Evolutionary conservation across 2,797 vertebrate genomes (phyloP).

Genomic region (Thalassophryne amazonica): DNA sequence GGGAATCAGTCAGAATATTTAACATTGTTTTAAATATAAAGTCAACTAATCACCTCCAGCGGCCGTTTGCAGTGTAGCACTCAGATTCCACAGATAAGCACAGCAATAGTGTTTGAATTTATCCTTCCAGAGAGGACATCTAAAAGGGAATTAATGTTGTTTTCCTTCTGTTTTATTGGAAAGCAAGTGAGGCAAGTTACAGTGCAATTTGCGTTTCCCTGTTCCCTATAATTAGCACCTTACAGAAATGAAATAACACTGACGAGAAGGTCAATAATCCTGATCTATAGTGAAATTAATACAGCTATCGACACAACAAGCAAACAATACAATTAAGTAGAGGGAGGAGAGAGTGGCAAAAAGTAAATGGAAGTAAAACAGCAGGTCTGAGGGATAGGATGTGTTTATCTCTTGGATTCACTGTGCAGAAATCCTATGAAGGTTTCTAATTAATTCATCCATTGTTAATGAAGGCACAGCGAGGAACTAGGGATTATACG

Average conservation of each 20-base stretch:
- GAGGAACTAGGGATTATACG: conserved; percentile 79
- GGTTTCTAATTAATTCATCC: conserved; percentile 88
- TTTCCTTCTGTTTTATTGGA: conserved; percentile 75
- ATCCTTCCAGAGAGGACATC: conserved; percentile 37
- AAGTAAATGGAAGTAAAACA: conserved; percentile 44
- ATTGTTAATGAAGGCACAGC: conserved; percentile 85
- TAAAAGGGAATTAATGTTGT: conserved; percentile 70
- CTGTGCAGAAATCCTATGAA: conserved; percentile 82
- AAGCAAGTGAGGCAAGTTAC: conserved; percentile 78
- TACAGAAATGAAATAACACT: conserved; percentile 84
- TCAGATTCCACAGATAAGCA: conserved; percentile 23
- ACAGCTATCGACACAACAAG: conserved; percentile 80
- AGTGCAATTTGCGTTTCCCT: conserved; percentile 79
- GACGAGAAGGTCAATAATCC: conserved; percentile 81
- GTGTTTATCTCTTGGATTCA: conserved; percentile 82
- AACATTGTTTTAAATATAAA: conserved; percentile 46
- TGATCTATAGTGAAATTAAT: conserved; percentile 85
- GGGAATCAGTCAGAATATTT: conserved; percentile 49
- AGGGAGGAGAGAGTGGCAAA: conserved; percentile 40
- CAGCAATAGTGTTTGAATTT: conserved; percentile 41
- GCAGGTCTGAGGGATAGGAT: conserved; percentile 66
- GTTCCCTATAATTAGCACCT: conserved; percentile 83
- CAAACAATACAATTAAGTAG: conserved; percentile 81
- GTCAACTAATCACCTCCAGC: conserved; percentile 27
- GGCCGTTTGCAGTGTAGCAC: conserved; percentile 8